Base-by-base conservation (phyloP, 1,140 invertebrate genomes). In the Tribolium castaneum region DNA sequence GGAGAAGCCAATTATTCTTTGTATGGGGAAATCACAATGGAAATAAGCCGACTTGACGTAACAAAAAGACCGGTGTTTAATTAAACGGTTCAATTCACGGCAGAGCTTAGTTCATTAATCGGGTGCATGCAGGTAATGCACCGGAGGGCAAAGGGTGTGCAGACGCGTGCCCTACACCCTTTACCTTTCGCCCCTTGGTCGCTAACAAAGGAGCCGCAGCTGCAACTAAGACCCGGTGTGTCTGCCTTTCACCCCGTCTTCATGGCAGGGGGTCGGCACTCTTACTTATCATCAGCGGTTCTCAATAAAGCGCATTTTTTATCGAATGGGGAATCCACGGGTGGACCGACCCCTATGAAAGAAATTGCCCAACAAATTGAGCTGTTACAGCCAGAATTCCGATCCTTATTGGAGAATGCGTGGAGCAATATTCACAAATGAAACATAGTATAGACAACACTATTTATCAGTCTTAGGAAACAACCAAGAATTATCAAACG, bases 321-420 rank as follows among this genome's bases (percentile, higher is more conserved):
- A 59, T 6, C 52, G 2, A 13, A 51, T 5, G 7, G 16, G 9
- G 30, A 14, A 62, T 5, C 51, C 13, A 70, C 35, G 25, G 22
- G 52, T 19, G 35, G 19, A 51, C 51, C n/a, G 19, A 3, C 51
- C 51, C 54, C 22, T 45, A 75, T 34, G 35, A 39, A 66, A 45
- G 76, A 77, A 77, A 77, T 79, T 76, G 52, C 78, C 25, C 51
- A 66, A 45, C 75, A 78, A 78, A 80, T 80, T 80, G 79, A 80
- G 79, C 77, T 80, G 79, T 80, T 80, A 66, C 70, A 19, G 56
- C 51, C 35, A 52, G 72, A 80, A 80, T 80, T 80, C 79, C 79
- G 71, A 25, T 56, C 79, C 25, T 75, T 77, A 80, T 80, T 80
- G 76, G 51, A 13, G 76, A 77, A 78, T 77, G 56, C 75, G 72